Base-by-base conservation (phyloP, 2,113 vertebrate species). In the Gymnogyps californianus region DNA sequence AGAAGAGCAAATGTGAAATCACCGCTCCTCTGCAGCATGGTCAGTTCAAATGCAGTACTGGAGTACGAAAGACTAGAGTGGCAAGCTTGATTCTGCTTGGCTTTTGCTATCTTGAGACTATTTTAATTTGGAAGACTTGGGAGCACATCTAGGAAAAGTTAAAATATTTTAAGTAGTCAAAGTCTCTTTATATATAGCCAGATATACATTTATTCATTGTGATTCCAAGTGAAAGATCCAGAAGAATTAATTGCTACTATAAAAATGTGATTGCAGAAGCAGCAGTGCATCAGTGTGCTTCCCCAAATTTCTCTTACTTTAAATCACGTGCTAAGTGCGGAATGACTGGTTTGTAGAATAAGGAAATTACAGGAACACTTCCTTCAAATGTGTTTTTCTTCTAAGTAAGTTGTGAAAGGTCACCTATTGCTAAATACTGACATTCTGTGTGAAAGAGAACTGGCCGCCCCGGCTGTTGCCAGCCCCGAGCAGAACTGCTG, bases 391-490 rank as follows among this genome's bases (percentile, higher is more conserved):
- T 85, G 61, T 92, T 96, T 91, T 92, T 57, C 62, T 57, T 15
- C 14, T 93, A 12, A 70, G 1, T 40, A 81, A 59, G 31, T 81
- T 95, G 95, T 95, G 97, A 97, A 96, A 96, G 94, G 65, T 93
- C 97, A 89, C 55, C 83, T 82, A 20, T 96, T 97, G 93, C 97
- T 77, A 93, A 92, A 96, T 1, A 0, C 65, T 0, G 0, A 19
- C 42, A 14, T 13, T 94, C 75, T 86, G 90, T 94, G 94, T 91
- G 86, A 97, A 95, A 95, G 96, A 97, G 95, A 91, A 93, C 58
- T 78, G 88, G 83, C 54, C 0, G 6, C 47, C 42, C 26, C 1
- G 0, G 9, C 79, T 59, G 7, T 10, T 0, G 2, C 40, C 80
- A 83, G 84, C 51, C 61, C 2, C 0, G 58, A 47, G 67, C 64